Conservation (phyloP, 2,888 invertebrate genomes). For the Melipona bicolor region DNA sequence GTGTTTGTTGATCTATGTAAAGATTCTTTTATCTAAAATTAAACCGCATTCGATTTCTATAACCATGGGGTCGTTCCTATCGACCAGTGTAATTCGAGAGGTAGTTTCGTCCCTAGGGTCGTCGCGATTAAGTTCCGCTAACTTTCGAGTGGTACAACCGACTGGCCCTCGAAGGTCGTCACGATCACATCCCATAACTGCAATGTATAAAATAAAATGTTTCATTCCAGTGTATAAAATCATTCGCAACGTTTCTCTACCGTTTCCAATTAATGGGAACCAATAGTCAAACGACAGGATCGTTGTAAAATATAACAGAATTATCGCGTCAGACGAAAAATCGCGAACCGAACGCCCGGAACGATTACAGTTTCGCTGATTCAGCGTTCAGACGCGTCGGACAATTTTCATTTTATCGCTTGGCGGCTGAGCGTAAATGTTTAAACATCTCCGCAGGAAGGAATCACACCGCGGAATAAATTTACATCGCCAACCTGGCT, state of each 20-base stretch:
- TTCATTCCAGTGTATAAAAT: background rate
- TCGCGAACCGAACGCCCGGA: background rate
- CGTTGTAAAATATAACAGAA: background rate
- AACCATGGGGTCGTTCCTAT: constrained; percentile 19
- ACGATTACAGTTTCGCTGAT: constrained; percentile 14
- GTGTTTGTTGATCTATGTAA: background rate
- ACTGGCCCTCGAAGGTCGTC: constrained; percentile 21
- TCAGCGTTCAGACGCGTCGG: constrained; percentile 10
- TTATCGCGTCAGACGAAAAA: constrained; percentile 9
- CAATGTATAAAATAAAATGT: too few relatives aligned
- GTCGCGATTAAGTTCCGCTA: constrained; percentile 40
- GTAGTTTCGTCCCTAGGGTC: constrained; percentile 27
- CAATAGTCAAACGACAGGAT: constrained; percentile 10
- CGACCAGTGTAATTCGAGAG: constrained; percentile 38
- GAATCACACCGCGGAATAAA: constrained; percentile 35
- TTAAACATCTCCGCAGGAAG: constrained; percentile 22
- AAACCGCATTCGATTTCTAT: constrained; percentile 15
- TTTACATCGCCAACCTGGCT: constrained; percentile 33
- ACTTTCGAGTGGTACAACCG: constrained; percentile 15
- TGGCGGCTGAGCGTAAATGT: constrained; percentile 24
- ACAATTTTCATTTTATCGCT: constrained; percentile 33
- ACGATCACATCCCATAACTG: constrained; percentile 32
- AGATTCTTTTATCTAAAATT: constrained; percentile 1
- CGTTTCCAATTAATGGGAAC: constrained; percentile 7
- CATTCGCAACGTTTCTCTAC: too few relatives aligned